Base-by-base conservation (phyloP, 2,888 invertebrate genomes). In the Cremastobaeus sp. region DNA sequence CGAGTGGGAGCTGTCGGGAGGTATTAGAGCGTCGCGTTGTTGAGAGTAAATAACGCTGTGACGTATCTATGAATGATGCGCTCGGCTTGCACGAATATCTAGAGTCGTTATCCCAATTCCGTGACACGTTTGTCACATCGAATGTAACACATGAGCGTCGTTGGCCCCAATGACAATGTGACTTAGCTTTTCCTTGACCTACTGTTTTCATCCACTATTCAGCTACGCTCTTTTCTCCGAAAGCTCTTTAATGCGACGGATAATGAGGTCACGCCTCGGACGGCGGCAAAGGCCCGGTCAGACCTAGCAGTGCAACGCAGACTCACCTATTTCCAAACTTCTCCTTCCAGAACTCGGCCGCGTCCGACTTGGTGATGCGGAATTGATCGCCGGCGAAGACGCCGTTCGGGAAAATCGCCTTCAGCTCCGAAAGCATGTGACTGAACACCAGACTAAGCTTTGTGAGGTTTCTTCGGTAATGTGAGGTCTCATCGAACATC, bases 371-470 rank as follows among this genome's bases (percentile, higher is more conserved):
- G 20, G 99, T 99, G 84, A 99, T 98, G 84, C 99, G 93, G 89
- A 98, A 99, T 88, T 96, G 96, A 89, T 98, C 98, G 48, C 98
- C 98, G 66, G 96, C 95, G 89, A 98, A 99, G 9, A 94, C 92
- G 50, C 98, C 98, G 88, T 95, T 95, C 0, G 99, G 99, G 88
- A 99, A 99, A 84, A 99, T 94, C 32, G 99, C 98, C 89, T 99
- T 99, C 77, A 99, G 90, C 90, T 99, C 99, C 86, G 98, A 97
- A 80, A 99, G 91, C 98, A 99, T 99, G 91, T 99, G 99, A 87
- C 98, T 98, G 89, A 99, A 99, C 79, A 99, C 98, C 84, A 99
- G 92, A 89, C 98, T 98, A 39, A 99, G 92, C 90, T 99, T 99
- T 50, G 98, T 99, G 84, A 99, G 89, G 89, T 98, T 98, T 80